Evolutionary conservation across 2,113 vertebrate genomes (phyloP).

Genomic region (Phodopus roborovskii): DNA sequence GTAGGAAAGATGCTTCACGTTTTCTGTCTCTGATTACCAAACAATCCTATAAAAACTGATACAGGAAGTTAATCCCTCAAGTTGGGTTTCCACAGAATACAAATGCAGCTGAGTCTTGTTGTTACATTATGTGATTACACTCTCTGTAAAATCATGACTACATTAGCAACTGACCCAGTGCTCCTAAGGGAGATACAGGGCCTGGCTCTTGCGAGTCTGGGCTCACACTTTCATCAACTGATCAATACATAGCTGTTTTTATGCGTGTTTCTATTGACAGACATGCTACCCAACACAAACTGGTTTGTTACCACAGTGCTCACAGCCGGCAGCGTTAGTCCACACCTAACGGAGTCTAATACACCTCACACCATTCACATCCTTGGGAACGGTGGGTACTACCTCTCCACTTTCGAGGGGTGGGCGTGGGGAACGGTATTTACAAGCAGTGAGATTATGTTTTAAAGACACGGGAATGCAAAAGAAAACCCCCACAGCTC

Average conservation of each 20-base stretch:
- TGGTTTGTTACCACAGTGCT: neutral
- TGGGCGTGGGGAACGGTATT: neutral
- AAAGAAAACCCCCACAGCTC: neutral
- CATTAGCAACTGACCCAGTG: neutral
- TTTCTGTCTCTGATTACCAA: neutral
- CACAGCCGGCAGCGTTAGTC: neutral
- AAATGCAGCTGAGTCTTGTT: neutral
- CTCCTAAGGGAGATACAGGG: neutral
- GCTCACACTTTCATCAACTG: neutral
- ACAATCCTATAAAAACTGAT: neutral
- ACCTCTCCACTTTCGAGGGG: no score
- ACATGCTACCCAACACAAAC: neutral
- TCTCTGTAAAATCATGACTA: neutral
- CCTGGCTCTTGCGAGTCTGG: neutral
- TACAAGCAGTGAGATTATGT: neutral
- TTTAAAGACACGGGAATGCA: neutral
- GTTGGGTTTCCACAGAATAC: neutral
- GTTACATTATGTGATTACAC: neutral
- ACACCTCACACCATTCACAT: neutral
- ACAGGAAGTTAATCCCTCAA: neutral
- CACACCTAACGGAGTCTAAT: rapidly evolving
- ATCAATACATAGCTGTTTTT: neutral
- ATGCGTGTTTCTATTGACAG: neutral
- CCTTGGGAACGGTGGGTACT: neutral
- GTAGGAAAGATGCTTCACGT: neutral